Base-by-base conservation (phyloP, 2,113 vertebrate genomes). In the Brachyhypopomus occidentalis region DNA sequence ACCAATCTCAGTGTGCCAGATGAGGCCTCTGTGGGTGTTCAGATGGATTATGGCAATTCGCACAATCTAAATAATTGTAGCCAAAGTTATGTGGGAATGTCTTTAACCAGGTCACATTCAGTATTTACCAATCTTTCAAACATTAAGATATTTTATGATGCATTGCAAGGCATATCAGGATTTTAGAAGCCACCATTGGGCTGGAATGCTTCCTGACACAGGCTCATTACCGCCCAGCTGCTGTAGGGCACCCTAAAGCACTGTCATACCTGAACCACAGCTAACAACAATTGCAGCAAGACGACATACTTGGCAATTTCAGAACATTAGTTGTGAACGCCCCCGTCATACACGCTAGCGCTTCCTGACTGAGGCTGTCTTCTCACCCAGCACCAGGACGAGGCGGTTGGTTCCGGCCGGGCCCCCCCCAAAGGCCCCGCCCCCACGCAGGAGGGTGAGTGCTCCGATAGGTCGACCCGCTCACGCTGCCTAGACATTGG, bases 401-500 rank as follows among this genome's bases (percentile, higher is more conserved):
- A 91, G 78, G 85, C 70, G 25, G 78, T 75, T 52, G 89, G 83
- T 36, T 86, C 88, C 11, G 88, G 90, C 34, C 89, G 88, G 78
- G 77, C 77, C 82, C 73, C 84, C 48, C 89, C 87, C 75, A 7
- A 66, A 83, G 52, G 75, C 84, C 69, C 70, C 81, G 52, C 60
- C 71, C 75, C 86, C 22, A 36, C 87, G 1, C 89, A 91, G 72
- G 88, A 87, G 67, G 83, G 93, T 93, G 83, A 92, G 91, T 91
- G 72, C 7, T 77, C 58, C 55, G 52, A 45, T 59, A 5, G 20
- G 25, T 36, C 34, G 34, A 1, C 41, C 56, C 41, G 22, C 59
- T 55, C 36, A 70, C 27, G 4, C 6, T 19, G 19, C 60, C 19
- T 25, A 41, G 16, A 73, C 30, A 66, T 30, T n/a, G 19, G 17